These are phyloP conservation scores for Caradrina clavipalpis DNA, from an alignment of 2,888 invertebrate genomes.

Conservation along the genomic window DNA sequence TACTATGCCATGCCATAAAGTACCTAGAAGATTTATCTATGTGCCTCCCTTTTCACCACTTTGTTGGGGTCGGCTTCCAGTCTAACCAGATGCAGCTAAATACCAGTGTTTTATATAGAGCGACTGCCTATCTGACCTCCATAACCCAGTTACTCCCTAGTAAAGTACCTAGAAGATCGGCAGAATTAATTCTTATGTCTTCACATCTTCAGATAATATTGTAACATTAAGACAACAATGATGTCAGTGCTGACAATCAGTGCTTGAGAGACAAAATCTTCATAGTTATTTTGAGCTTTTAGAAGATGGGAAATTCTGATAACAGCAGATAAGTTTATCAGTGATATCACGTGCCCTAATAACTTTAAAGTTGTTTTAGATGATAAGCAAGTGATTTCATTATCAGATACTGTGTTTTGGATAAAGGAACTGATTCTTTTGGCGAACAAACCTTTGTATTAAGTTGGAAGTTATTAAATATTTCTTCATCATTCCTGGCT, in stretches of 20 bases:
- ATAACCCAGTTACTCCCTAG: too few relatives aligned
- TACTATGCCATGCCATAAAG: slow-evolving; percentile 27
- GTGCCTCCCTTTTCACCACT: too few relatives aligned
- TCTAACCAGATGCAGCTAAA: too few relatives aligned
- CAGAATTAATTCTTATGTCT: slow-evolving; percentile 22
- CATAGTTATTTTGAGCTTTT: slow-evolving; percentile 35
- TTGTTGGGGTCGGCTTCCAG: too few relatives aligned
- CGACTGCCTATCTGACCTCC: too few relatives aligned
- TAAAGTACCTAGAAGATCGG: background rate
- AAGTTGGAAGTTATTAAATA: background rate
- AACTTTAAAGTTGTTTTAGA: slow-evolving; percentile 29
- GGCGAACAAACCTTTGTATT: slow-evolving; percentile 7
- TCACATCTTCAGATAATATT: slow-evolving; percentile 29
- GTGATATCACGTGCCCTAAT: slow-evolving; percentile 28
- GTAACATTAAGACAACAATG: slow-evolving; percentile 19
- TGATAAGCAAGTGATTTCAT: slow-evolving; percentile 35
- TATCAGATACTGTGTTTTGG: slow-evolving; percentile 30
- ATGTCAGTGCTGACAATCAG: slow-evolving; percentile 29
- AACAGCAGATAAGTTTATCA: slow-evolving; percentile 35
- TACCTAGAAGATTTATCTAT: slow-evolving; percentile 1
- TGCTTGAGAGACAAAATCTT: slow-evolving; percentile 25
- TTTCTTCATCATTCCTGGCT: background rate
- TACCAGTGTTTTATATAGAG: too few relatives aligned
- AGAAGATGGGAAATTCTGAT: slow-evolving; percentile 33
- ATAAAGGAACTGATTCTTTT: slow-evolving; percentile 24